Conservation (phyloP, 2,888 invertebrate species). For the Apodemia hepburni region DNA sequence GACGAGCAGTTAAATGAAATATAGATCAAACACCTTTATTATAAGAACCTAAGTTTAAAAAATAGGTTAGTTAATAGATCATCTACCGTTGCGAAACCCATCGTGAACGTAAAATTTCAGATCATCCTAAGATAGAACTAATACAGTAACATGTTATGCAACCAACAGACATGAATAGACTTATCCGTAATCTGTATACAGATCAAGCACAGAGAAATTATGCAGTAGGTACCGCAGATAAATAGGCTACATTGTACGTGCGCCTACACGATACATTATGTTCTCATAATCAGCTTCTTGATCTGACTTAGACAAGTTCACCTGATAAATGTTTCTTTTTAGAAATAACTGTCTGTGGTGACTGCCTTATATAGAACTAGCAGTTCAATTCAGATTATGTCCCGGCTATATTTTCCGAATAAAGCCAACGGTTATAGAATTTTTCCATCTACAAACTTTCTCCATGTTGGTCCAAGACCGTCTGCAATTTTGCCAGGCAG, state of each 20-base stretch:
- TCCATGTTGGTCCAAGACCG: no score
- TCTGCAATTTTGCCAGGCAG: no score
- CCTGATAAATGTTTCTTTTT: not conserved
- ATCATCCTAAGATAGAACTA: slow-evolving; percentile 13
- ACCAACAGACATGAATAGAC: slow-evolving; percentile 17
- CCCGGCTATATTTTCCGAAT: no score
- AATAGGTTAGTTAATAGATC: no score
- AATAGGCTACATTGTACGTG: slow-evolving; percentile 14
- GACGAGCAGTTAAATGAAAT: no score
- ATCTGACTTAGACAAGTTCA: slow-evolving; percentile 4
- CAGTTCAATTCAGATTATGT: no score
- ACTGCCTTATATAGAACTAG: no score
- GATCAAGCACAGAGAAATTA: slow-evolving; percentile 20
- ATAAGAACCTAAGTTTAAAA: no score
- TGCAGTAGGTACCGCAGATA: slow-evolving; percentile 12
- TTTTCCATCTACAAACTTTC: no score
- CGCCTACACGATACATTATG: not conserved
- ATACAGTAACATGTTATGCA: slow-evolving; percentile 18
- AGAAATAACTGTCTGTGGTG: no score
- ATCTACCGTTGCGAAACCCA: not conserved
- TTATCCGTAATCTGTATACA: slow-evolving; percentile 15
- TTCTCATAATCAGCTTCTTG: slow-evolving; percentile 8
- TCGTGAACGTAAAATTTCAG: slow-evolving; percentile 9
- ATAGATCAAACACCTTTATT: no score
- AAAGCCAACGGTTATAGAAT: no score